Evolutionary conservation across 2,113 vertebrate species (phyloP), one percentile per base, ranked within the genome.

Genomic region (Merops nubicus): DNA sequence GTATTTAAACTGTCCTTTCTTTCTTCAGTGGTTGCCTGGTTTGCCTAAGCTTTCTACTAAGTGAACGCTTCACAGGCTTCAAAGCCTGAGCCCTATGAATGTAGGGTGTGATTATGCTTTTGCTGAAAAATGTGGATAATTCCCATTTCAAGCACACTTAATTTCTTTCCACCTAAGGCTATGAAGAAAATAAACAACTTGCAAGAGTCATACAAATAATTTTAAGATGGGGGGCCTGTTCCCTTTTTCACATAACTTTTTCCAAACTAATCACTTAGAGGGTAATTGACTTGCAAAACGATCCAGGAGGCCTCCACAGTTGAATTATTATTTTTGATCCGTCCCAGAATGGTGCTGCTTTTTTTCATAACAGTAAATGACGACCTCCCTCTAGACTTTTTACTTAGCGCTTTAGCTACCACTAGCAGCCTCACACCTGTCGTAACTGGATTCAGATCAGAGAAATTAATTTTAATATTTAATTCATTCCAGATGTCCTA

Each of bases 381-480:
- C 53, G 59, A 91, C 93, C 80, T 95, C 62, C 94, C 89, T 96
- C 74, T 76, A 95, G 62, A 53, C 56, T 69, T 95, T 89, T 96
- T 95, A 89, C 85, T 94, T 77, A 36, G 21, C 36, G 21, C 74
- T 76, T 78, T 57, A 94, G 91, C 94, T 97, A 97, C 94, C 87
- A 88, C 75, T 91, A 77, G 62, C 89, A 96, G 79, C 69, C 80
- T 92, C 91, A 91, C 94, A 96, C 96, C 96, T 98, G 96, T 93
- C 7, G n/a, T 86, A 91, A 68, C 90, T 98, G 97, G 97, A 96
- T 53, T 54, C 62, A 96, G 89, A 98, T 98, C 97, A 97, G 91
- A 98, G 86, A 93, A 95, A 72, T 89, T 96, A 57, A 96, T 98
- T 97, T 94, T 65, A 98, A 97, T 96, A 97, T 95, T 97, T 96